Evolutionary conservation across 2,113 vertebrate genomes (phyloP).

Genomic region (Puntigrus tetrazona): DNA sequence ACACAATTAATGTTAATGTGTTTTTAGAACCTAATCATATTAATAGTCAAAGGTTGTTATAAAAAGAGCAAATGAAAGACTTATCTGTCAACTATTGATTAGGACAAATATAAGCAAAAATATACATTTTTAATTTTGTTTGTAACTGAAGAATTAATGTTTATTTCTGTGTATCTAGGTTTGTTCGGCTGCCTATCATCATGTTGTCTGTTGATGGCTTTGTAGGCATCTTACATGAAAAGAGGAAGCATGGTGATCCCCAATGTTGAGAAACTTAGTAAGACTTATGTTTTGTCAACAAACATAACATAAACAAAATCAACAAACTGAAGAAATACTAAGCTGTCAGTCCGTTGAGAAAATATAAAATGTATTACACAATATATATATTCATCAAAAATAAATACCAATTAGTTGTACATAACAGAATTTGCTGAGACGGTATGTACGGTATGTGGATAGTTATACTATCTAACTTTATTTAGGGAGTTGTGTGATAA

Average conservation of each 20-base stretch:
- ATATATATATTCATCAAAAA: background rate
- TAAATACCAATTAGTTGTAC: background rate
- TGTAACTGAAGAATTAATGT: background rate
- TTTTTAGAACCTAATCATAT: background rate
- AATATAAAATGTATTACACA: background rate
- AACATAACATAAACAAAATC: no score
- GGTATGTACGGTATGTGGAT: no score
- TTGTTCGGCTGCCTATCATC: conserved; percentile 89
- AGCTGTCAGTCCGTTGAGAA: background rate
- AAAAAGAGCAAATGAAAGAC: background rate
- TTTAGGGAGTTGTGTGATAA: background rate
- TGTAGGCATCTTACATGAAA: conserved; percentile 94
- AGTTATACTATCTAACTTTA: background rate
- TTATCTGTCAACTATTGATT: background rate
- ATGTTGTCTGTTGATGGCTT: conserved; percentile 96
- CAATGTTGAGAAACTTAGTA: conserved; percentile 95
- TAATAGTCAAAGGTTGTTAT: conserved; percentile 8
- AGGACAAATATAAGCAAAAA: background rate
- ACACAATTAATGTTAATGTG: conserved; percentile 14
- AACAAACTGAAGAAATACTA: background rate
- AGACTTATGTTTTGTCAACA: conserved; percentile 61
- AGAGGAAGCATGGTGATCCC: conserved; percentile 89
- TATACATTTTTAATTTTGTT: background rate
- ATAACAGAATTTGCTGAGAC: background rate
- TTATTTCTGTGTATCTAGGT: conserved; percentile 71